phyloP scores from a whole-genome alignment of 2,888 invertebrate species.

The Lumbricus terrestris region DNA sequence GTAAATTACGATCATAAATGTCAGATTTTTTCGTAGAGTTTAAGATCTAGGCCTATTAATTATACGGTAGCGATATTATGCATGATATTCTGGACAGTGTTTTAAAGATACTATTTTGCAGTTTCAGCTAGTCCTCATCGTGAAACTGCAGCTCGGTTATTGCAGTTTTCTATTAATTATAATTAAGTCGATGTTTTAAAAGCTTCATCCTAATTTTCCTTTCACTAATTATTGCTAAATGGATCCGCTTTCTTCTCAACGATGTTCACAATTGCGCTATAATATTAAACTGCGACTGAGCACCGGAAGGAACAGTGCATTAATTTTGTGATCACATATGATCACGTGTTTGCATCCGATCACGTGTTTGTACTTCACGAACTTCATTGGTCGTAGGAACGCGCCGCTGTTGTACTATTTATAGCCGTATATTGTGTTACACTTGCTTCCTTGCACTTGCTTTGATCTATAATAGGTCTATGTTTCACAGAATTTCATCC shows the following conservation, averaged over 20 bases:
- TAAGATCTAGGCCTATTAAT: no score
- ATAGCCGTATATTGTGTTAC: neutral
- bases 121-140: neutral
- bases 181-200: neutral
- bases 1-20: neutral
- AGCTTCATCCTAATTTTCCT: constrained; percentile 1
- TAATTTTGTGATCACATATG: no score
- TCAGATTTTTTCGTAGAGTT: neutral
- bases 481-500: no score
- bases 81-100: neutral
- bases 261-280: neutral
- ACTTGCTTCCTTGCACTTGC: no score
- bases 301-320: neutral
- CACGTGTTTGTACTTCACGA: neutral
- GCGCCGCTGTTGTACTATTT: neutral
- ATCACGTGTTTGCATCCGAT: neutral
- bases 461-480: no score
- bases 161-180: neutral
- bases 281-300: neutral
- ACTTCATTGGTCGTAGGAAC: neutral
- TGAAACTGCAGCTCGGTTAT: neutral
- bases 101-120: neutral
- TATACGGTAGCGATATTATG: no score
- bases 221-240: neutral
- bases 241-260: neutral